These are phyloP conservation scores for Nebria salina DNA, from an alignment of 2,888 invertebrate species.

Conservation along the genomic window DNA sequence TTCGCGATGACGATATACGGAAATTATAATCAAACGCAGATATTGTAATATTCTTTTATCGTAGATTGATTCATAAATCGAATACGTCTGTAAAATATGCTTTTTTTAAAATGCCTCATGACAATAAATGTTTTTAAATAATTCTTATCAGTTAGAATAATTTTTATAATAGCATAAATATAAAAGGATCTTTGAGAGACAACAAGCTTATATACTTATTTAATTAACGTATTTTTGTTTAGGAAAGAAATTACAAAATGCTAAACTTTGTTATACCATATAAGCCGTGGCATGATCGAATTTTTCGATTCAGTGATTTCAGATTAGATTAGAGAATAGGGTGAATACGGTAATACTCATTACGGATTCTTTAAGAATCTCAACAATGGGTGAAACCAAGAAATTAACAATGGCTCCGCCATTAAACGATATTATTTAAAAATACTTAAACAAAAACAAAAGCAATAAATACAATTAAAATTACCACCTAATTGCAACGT, in stretches of 20 bases:
- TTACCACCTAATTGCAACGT: no score
- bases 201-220: neutral
- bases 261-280: constrained; percentile 27
- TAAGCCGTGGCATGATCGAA: constrained; percentile 26
- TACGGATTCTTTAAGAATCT: constrained; percentile 28
- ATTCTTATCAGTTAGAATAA: no score
- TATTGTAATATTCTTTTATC: neutral
- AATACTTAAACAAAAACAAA: no score
- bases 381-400: neutral
- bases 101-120: no score
- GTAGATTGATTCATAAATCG: no score
- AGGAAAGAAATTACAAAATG: constrained; percentile 23
- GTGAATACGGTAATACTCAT: constrained; percentile 29
- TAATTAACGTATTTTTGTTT: neutral
- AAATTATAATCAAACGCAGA: neutral
- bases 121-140: no score
- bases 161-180: neutral
- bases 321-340: constrained; percentile 37
- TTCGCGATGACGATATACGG: neutral
- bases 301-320: constrained; percentile 34
- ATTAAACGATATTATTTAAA: neutral
- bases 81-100: no score
- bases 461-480: no score
- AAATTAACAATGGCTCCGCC: neutral
- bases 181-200: neutral